Percentiles rank a stretch among this genome's conserved stretches.
phyloP scores from a whole-genome alignment of 1,140 invertebrate genomes.

The Limonius californicus region DNA sequence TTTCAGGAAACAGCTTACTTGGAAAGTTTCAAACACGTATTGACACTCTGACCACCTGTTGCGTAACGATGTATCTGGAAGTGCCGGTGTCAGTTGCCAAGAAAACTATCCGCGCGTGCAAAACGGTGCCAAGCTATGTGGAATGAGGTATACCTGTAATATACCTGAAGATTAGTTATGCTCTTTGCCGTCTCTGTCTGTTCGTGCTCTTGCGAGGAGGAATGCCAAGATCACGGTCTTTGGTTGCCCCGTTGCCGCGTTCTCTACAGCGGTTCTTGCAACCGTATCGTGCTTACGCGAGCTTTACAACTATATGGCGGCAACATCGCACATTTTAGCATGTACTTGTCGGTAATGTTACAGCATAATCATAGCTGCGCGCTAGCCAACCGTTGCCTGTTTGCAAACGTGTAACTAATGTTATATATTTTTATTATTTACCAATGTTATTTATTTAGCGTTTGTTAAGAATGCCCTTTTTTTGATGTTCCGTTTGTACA shows the following conservation, averaged over 20 bases:
- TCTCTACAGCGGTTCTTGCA: conserved; percentile 22
- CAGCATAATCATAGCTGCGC: conserved; percentile 30
- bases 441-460: no score
- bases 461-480: no score
- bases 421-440: no score
- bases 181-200: conserved; percentile 16
- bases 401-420: conserved; percentile 21
- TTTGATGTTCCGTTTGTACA: no score
- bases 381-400: conserved; percentile 28
- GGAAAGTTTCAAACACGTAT: no score
- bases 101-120: not conserved
- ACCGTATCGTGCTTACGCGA: conserved; percentile 21
- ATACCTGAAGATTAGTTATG: conserved; percentile 24
- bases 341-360: conserved; percentile 26
- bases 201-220: conserved; percentile 25
- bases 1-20: no score
- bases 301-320: conserved; percentile 19
- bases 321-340: conserved; percentile 20
- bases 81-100: not conserved
- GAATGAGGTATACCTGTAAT: conserved; percentile 29
- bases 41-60: conserved; percentile 4
- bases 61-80: not conserved
- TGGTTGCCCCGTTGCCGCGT: conserved; percentile 26
- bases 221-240: conserved; percentile 44
- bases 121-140: conserved; percentile 15